Base-by-base conservation (phyloP, 2,888 invertebrate species). In the Macropis europaea region DNA sequence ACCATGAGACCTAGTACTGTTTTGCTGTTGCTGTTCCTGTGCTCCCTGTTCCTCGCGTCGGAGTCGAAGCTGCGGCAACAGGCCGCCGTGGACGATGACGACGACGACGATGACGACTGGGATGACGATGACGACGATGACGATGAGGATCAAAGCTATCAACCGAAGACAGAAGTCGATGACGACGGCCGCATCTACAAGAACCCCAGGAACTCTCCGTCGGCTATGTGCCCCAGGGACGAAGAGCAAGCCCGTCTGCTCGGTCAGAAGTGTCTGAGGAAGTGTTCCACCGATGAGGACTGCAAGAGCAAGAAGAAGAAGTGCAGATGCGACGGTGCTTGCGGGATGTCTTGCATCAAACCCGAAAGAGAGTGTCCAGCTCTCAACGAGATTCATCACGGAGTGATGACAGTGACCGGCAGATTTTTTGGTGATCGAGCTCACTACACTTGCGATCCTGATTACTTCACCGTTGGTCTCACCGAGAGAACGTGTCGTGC, bases 281-380 rank as follows among this genome's bases (percentile, higher is more conserved):
- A 97, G 89, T 99, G 99, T 88, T 96, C 95, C 0, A 95, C 95
- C 0, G 97, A 99, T 87, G 96, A 96, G 87, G 98, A 99, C 90
- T 99, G 99, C 90, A 97, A 97, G 90, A 98, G 98, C 88, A 96
- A 97, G 91, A 96, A 97, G 92, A 98, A 98, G 91, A 95, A 97
- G 88, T 99, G 99, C 88, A 93, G 98, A 73, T 99, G 99, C 89
- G 99, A 99, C 88, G 99, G 98, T 48, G 94, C 95, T 1, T 99
- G 99, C 87, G 99, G 99, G 63, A 95, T 97, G 94, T 98, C 98
- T 57, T 99, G 99, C 90, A 97, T 99, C 82, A 98, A 99, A 90
- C 98, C 97, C 93, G 97, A 97, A 87, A 93, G 96, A n/a, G 97
- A 97, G 89, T 97, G 97, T 82, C 95, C 96, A 0, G 95, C 95